Evolutionary conservation across 2,113 vertebrate species (phyloP), one percentile per base, ranked within the genome.

Genomic region (Oryzias celebensis): DNA sequence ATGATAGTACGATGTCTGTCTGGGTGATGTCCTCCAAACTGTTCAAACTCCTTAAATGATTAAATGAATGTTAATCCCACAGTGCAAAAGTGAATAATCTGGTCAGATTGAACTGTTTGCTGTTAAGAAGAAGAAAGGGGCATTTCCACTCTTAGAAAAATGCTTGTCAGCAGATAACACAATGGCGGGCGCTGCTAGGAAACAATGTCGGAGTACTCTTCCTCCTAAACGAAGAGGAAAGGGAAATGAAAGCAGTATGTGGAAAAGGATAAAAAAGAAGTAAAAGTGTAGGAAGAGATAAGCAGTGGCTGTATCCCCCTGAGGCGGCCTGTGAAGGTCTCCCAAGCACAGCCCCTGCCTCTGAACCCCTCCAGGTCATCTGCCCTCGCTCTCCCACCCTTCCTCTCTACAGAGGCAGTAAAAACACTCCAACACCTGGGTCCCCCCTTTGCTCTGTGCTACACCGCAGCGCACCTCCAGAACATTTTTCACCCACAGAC

Each of bases 341-440:
- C 82, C 76, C 66, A 84, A 84, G 89, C 77, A 70, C 78, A 73
- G 87, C 89, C 90, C 78, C 80, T 83, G 86, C 78, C 84, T 89
- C 87, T 85, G 85, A 90, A 85, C 78, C 85, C 85, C 89, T 84
- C 83, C 86, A 84, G 89, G 90, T 91, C 91, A 91, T 85, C 73
- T 84, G 80, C 78, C 84, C 87, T 73, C 55, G 28, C 78, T 86
- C 85, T 83, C 83, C 85, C 81, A 80, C 88, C 88, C 86, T 89
- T 90, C 89, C 87, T 90, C 88, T 88, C 89, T 80, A 68, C 82
- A 88, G 86, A 92, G 85, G 76, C 87, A 89, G 89, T 88, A 84
- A 89, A 93, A 91, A 91, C 82, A 91, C 85, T 85, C 68, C 87
- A 89, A 85, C 91, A 92, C 89, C 90, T 92, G 88, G 89, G 86